These are phyloP conservation scores for Synanthedon myopaeformis DNA, from an alignment of 2,888 invertebrate genomes.

Conservation along the genomic window DNA sequence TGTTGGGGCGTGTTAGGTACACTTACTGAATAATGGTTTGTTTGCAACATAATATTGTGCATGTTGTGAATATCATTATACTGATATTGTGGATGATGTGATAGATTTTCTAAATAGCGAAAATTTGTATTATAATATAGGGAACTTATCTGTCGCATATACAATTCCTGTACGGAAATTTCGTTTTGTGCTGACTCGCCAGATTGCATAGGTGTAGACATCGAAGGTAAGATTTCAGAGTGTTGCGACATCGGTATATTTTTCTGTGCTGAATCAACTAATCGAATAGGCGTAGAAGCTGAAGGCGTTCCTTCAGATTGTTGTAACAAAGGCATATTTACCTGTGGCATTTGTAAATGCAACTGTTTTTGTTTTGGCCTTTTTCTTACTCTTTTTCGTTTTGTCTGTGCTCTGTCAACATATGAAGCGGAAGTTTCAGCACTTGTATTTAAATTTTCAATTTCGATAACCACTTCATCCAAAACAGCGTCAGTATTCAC, in stretches of 20 bases:
- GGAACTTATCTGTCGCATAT: slow-evolving; percentile 33
- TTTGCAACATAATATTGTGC: slow-evolving; percentile 33
- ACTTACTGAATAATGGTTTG: slow-evolving; percentile 17
- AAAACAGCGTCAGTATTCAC: slow-evolving; percentile 11
- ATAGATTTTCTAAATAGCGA: slow-evolving; percentile 47
- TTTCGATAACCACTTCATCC: slow-evolving; percentile 17
- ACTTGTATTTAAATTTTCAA: slow-evolving; percentile 21
- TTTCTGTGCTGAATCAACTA: too few relatives aligned
- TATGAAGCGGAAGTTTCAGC: slow-evolving; percentile 11
- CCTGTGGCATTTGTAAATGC: slow-evolving; percentile 26
- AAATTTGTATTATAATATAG: slow-evolving; percentile 38
- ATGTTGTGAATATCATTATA: slow-evolving; percentile 17
- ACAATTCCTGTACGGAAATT: slow-evolving; percentile 34
- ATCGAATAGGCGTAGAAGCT: too few relatives aligned
- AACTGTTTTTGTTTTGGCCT: slow-evolving; percentile 34
- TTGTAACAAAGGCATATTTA: slow-evolving; percentile 4
- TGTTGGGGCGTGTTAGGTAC: slow-evolving; percentile 10
- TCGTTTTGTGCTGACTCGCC: not conserved
- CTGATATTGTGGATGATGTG: slow-evolving; percentile 48
- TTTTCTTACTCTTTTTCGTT: slow-evolving; percentile 40
- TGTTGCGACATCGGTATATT: too few relatives aligned
- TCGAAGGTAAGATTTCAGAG: too few relatives aligned
- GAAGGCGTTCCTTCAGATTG: too few relatives aligned
- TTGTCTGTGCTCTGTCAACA: slow-evolving; percentile 15
- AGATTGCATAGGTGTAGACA: too few relatives aligned